Evolutionary conservation across 2,888 invertebrate genomes (phyloP).

Genomic region (Eucera pruinosa): DNA sequence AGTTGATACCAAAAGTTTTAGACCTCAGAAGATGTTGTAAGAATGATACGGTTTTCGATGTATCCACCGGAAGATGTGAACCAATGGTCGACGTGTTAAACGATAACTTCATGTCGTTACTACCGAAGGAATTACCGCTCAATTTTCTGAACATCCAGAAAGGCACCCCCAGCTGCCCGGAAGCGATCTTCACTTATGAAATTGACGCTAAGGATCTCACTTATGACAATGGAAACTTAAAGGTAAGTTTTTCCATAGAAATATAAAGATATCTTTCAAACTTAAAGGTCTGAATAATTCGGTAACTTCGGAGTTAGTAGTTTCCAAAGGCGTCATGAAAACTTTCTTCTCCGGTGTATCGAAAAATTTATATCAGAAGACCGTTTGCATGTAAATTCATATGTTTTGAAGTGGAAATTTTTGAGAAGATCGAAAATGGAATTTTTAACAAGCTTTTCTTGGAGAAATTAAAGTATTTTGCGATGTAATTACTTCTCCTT

Average conservation of each 20-base stretch:
- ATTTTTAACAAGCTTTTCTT: no score
- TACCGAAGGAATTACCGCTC: conserved; percentile 8
- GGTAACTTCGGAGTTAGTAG: not conserved
- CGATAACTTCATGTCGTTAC: conserved; percentile 24
- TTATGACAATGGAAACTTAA: conserved; percentile 18
- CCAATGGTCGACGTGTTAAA: not conserved
- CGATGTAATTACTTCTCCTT: no score
- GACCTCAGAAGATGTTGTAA: conserved; percentile 70
- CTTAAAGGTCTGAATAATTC: not conserved
- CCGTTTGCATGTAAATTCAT: no score
- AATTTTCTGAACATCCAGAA: conserved; percentile 28
- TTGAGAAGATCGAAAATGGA: no score
- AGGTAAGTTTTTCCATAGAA: conserved; percentile 41
- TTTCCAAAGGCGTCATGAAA: not conserved
- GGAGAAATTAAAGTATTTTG: no score
- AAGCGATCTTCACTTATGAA: conserved; percentile 70
- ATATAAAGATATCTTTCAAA: not conserved
- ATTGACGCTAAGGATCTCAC: conserved; percentile 47
- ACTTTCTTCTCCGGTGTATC: not conserved
- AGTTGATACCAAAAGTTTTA: conserved; percentile 39
- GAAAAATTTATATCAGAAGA: no score
- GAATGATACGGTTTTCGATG: conserved; percentile 52
- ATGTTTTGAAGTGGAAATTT: no score
- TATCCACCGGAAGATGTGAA: conserved; percentile 54
- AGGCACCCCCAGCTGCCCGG: conserved; percentile 58